Conservation (phyloP, 2,888 invertebrate species). For the Patella caerulea region DNA sequence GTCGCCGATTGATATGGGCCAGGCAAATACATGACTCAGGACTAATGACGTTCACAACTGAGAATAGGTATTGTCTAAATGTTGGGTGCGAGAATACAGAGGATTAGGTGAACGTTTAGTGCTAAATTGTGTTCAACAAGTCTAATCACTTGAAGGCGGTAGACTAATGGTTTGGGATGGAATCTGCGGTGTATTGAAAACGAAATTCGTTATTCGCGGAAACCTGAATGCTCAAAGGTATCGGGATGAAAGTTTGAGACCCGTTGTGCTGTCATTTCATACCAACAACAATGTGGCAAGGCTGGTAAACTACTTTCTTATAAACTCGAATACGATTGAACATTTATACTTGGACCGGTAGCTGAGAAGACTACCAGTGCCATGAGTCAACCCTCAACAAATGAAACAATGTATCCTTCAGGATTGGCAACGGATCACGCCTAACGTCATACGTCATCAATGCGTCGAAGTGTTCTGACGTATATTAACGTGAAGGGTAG, state of each 20-base stretch:
- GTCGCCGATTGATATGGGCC: too few relatives aligned
- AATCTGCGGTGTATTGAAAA: neutral
- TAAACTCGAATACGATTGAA: neutral
- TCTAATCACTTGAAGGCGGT: too few relatives aligned
- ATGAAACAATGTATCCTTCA: neutral
- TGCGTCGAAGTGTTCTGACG: neutral
- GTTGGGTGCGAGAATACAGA: too few relatives aligned
- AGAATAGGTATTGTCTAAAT: too few relatives aligned
- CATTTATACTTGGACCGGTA: slow-evolving; percentile 11
- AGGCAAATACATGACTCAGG: too few relatives aligned
- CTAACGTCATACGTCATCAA: neutral
- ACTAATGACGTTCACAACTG: too few relatives aligned
- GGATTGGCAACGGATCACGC: neutral
- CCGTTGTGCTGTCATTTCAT: neutral
- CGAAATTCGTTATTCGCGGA: neutral
- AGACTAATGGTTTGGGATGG: neutral
- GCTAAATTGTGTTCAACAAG: too few relatives aligned
- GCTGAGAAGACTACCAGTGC: neutral
- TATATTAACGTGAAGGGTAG: neutral
- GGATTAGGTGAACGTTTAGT: too few relatives aligned
- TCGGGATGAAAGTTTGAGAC: neutral
- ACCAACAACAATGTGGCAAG: too few relatives aligned
- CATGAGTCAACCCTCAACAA: neutral
- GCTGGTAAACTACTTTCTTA: too few relatives aligned
- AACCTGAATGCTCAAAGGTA: neutral